Conservation (phyloP, 2,113 vertebrate genomes). For the Drymodes brunneopygia region DNA sequence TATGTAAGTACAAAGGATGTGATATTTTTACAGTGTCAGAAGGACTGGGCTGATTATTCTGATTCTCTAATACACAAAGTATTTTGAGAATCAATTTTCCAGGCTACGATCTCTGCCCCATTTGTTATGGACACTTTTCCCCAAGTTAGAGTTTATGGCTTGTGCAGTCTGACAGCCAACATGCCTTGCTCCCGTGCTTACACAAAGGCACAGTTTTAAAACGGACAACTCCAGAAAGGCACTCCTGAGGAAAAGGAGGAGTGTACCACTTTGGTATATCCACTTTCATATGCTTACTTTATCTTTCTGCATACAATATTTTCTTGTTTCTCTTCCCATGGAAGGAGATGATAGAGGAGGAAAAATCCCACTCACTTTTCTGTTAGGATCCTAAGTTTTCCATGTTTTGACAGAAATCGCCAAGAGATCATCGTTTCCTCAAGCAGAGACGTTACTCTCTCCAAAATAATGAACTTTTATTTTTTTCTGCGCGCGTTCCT, state of each 20-base stretch:
- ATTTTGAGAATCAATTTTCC: background rate
- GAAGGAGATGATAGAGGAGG: background rate
- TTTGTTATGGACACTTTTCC: background rate
- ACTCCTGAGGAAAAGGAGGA: background rate
- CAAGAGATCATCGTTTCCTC: background rate
- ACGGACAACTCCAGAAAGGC: background rate
- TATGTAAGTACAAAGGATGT: fast-evolving
- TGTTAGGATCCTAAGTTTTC: background rate
- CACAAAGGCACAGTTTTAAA: background rate
- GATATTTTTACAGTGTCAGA: background rate
- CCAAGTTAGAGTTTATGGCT: background rate
- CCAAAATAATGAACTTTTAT: background rate
- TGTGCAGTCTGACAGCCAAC: background rate
- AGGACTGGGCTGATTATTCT: background rate
- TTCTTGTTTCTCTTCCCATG: slow-evolving; percentile 33
- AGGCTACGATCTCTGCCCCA: fast-evolving
- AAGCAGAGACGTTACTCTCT: background rate
- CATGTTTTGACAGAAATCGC: background rate
- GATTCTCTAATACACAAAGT: background rate
- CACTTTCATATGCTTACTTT: background rate
- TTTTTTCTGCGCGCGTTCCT: background rate
- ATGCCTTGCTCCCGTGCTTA: background rate
- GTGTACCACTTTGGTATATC: background rate
- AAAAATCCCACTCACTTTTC: background rate
- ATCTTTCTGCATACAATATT: background rate